These are phyloP conservation scores for Drosophila oshimai DNA, from an alignment of 1,140 invertebrate species.

Conservation along the genomic window DNA sequence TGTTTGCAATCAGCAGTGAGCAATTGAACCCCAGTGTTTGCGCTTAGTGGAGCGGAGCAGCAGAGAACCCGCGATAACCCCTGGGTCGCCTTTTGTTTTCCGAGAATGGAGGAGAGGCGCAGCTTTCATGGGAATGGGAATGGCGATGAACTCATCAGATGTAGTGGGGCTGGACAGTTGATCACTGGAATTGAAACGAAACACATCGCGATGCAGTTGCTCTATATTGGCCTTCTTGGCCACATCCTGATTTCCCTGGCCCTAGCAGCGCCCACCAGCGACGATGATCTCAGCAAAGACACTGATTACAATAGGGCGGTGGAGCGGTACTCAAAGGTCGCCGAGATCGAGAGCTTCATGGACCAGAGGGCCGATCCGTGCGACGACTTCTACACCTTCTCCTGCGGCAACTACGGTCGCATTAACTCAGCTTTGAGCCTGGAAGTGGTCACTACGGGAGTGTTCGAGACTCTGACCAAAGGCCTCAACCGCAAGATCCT, in stretches of 20 bases:
- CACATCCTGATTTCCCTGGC: not conserved
- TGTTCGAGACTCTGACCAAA: constrained; percentile 55
- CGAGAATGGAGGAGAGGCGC: not conserved
- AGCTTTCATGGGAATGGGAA: not conserved
- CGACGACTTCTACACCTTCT: constrained; percentile 86
- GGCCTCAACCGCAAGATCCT: constrained; percentile 49
- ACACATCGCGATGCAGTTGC: constrained; percentile 4
- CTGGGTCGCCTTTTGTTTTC: constrained; percentile 15
- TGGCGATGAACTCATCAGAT: not conserved
- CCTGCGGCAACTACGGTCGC: constrained; percentile 87
- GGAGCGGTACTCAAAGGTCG: constrained; percentile 45
- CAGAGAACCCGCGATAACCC: constrained; percentile 18
- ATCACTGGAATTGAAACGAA: not conserved
- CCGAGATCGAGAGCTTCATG: constrained; percentile 77
- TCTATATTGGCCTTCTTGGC: not conserved
- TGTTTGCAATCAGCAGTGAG: not conserved
- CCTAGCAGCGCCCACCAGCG: not conserved
- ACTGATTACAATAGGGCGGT: not conserved
- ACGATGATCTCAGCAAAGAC: not conserved
- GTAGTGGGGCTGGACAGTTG: not conserved
- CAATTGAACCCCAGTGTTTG: not conserved
- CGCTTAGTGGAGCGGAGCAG: not conserved
- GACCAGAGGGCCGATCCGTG: constrained; percentile 85
- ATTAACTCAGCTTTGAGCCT: constrained; percentile 50
- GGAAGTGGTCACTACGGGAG: constrained; percentile 43